A percentile compares a stretch with the other conserved stretches of the same genome.
Conservation (phyloP, 2,888 invertebrate species). For the Byasa hedistus region DNA sequence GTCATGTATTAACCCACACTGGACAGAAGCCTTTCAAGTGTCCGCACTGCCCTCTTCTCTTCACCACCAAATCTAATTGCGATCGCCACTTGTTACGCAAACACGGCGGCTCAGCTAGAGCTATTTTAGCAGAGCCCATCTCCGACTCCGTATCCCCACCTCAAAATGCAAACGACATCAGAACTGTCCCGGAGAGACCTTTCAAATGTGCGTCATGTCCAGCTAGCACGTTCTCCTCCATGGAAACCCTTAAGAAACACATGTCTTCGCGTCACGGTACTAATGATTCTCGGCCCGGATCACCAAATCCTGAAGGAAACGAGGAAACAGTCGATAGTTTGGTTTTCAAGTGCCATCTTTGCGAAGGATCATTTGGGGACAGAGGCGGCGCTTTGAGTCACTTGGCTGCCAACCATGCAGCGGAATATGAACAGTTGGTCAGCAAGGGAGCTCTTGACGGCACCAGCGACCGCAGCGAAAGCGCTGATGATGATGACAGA, state of each 20-base stretch:
- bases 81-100: conserved; percentile 95
- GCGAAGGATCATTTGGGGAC: conserved; percentile 91
- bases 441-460: conserved; percentile 86
- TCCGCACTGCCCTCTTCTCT: conserved; percentile 93
- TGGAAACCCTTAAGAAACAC: conserved; percentile 89
- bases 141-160: conserved; percentile 57
- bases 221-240: conserved; percentile 89
- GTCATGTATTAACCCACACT: conserved; percentile 97
- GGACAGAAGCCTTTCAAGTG: conserved; percentile 98
- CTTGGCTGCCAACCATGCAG: conserved; percentile 85
- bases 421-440: conserved; percentile 90
- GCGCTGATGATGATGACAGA: conserved; percentile 83
- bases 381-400: conserved; percentile 90
- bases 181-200: conserved; percentile 87
- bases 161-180: conserved; percentile 60
- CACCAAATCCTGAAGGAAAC: conserved; percentile 55
- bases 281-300: conserved; percentile 68
- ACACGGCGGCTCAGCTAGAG: conserved; percentile 80
- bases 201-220: conserved; percentile 90
- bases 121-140: conserved; percentile 67
- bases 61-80: conserved; percentile 98
- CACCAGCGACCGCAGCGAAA: conserved; percentile 82
- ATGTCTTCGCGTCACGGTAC: conserved; percentile 85
- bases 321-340: conserved; percentile 73
- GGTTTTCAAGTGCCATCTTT: conserved; percentile 95